These are phyloP conservation scores for Drosophila fungiperda DNA, from an alignment of 2,888 invertebrate genomes.

Conservation along the genomic window DNA sequence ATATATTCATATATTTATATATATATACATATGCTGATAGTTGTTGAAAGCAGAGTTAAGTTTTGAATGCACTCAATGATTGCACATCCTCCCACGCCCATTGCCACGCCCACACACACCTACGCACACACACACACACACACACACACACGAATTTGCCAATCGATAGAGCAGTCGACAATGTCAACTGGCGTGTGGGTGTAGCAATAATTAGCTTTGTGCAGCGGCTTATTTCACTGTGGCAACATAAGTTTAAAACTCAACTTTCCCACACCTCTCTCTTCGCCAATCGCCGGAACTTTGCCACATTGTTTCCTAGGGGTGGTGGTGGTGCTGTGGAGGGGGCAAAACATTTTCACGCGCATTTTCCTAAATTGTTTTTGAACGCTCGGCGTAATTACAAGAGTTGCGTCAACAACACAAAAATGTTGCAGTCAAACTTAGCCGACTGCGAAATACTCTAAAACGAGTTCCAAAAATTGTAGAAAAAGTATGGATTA, in stretches of 20 bases:
- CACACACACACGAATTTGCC: conserved; percentile 14
- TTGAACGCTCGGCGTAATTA: conserved; percentile 35
- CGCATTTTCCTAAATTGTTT: conserved; percentile 59
- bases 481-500: neutral
- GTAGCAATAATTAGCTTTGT: conserved; percentile 47
- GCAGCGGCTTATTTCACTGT: conserved; percentile 1
- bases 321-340: neutral
- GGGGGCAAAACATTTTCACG: conserved; percentile 27
- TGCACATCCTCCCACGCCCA: conserved; percentile 31
- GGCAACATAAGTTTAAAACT: conserved; percentile 31
- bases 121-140: neutral
- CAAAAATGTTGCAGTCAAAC: neutral
- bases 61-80: conserved; percentile 40
- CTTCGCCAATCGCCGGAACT: neutral
- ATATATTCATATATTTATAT: neutral
- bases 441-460: neutral
- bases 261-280: neutral
- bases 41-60: conserved; percentile 41
- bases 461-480: neutral
- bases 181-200: conserved; percentile 36
- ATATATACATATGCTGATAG: neutral
- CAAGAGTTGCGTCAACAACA: conserved; percentile 14
- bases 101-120: conserved; percentile 11
- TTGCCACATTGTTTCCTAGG: conserved; percentile 23
- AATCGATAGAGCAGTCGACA: conserved; percentile 41